Conservation (phyloP, 2,888 invertebrate genomes). For the Drosophila nr. fundita region DNA sequence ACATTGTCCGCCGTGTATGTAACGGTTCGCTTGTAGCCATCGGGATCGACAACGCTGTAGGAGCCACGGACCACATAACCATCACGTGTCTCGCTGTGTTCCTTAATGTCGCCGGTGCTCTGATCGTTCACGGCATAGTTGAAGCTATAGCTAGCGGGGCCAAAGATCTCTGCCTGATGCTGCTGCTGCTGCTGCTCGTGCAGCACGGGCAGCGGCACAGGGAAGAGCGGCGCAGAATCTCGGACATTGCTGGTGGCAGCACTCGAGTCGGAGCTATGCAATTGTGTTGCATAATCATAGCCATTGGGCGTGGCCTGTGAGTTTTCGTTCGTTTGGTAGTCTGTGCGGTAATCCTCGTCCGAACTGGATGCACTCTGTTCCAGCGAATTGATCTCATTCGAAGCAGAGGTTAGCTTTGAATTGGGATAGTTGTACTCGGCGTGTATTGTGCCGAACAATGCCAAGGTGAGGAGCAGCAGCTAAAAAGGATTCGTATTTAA, state of each 20-base stretch:
- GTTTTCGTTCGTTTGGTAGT: slow-evolving; percentile 57
- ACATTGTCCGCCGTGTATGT: slow-evolving; percentile 86
- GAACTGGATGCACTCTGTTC: slow-evolving; percentile 45
- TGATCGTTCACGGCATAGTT: slow-evolving; percentile 85
- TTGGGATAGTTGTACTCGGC: slow-evolving; percentile 52
- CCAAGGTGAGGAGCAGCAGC: slow-evolving; percentile 53
- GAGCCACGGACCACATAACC: slow-evolving; percentile 86
- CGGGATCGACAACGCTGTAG: slow-evolving; percentile 86
- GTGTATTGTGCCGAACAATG: slow-evolving; percentile 31
- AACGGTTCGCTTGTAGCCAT: slow-evolving; percentile 86
- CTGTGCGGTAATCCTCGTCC: slow-evolving; percentile 60
- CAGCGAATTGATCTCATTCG: slow-evolving; percentile 50
- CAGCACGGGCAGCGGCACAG: slow-evolving; percentile 33
- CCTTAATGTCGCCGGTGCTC: slow-evolving; percentile 86
- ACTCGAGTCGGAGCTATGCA: slow-evolving; percentile 34
- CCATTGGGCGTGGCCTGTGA: slow-evolving; percentile 67
- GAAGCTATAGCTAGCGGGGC: slow-evolving; percentile 83
- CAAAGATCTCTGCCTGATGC: slow-evolving; percentile 56
- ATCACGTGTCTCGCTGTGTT: slow-evolving; percentile 85
- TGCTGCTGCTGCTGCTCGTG: slow-evolving; percentile 18
- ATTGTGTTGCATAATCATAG: slow-evolving; percentile 54
- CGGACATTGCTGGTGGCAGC: slow-evolving; percentile 35
- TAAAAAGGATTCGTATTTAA: slow-evolving; percentile 20
- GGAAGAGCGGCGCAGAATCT: slow-evolving; percentile 26
- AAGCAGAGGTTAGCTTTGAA: slow-evolving; percentile 22